phyloP scores from a whole-genome alignment of 2,888 invertebrate genomes.

The Leptinotarsa peninsularis region DNA sequence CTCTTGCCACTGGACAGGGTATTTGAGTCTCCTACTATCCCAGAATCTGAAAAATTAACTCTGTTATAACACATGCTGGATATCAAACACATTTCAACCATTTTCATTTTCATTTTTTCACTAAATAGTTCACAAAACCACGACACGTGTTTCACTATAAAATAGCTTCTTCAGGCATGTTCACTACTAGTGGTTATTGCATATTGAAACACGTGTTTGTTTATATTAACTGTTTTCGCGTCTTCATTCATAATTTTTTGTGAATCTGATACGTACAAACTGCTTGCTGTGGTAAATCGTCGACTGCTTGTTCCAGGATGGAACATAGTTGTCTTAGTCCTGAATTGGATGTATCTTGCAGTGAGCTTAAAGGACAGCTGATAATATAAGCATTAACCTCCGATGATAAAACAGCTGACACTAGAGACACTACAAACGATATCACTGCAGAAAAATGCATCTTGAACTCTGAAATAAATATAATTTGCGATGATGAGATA shows the following conservation, averaged over 20 bases:
- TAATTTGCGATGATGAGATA: not conserved
- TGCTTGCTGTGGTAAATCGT: slow-evolving; percentile 50
- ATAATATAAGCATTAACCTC: slow-evolving; percentile 51
- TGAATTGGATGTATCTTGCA: slow-evolving; percentile 50
- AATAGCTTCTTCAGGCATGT: no score
- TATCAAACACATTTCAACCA: not conserved
- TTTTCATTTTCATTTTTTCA: not conserved
- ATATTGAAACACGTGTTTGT: no score
- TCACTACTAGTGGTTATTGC: no score
- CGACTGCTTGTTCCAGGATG: slow-evolving; percentile 55
- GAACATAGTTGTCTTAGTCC: slow-evolving; percentile 54
- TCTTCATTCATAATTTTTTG: not conserved
- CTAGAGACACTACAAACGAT: slow-evolving; percentile 45
- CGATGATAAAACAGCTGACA: slow-evolving; percentile 41
- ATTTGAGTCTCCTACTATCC: slow-evolving; percentile 8
- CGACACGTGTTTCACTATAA: no score
- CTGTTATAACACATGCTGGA: not conserved
- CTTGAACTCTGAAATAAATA: slow-evolving; percentile 42
- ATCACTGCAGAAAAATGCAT: slow-evolving; percentile 50
- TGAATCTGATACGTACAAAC: slow-evolving; percentile 47
- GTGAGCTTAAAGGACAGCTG: slow-evolving; percentile 53
- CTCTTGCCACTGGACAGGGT: slow-evolving; percentile 25
- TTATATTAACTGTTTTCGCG: not conserved
- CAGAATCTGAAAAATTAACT: not conserved
- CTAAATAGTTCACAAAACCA: not conserved